These are phyloP conservation scores for Pelvicachromis taeniatus DNA, from an alignment of 2,113 vertebrate species.

Conservation along the genomic window DNA sequence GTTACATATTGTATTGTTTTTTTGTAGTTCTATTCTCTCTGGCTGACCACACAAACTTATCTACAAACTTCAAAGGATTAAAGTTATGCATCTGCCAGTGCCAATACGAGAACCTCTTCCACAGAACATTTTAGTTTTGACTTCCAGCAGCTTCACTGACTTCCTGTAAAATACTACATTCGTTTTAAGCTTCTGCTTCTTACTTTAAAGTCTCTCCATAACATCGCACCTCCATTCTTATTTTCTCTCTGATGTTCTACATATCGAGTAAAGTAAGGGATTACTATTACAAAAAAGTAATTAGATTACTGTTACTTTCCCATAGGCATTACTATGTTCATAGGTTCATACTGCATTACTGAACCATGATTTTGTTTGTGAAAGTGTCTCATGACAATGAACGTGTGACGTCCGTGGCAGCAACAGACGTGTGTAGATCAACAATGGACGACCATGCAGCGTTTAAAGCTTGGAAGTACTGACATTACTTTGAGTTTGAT, in stretches of 20 bases:
- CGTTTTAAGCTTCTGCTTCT: not conserved
- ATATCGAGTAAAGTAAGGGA: no score
- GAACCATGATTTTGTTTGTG: no score
- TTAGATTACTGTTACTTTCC: no score
- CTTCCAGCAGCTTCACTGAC: not conserved
- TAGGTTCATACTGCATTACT: no score
- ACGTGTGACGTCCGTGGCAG: no score
- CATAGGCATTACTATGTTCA: no score
- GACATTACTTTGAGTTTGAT: no score
- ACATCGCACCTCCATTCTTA: not conserved
- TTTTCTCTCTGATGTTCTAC: not conserved
- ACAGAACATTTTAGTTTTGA: accelerated
- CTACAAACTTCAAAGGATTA: not conserved
- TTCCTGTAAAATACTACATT: not conserved
- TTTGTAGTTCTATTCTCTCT: not conserved
- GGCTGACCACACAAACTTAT: not conserved
- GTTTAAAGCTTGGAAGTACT: no score
- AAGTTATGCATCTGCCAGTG: not conserved
- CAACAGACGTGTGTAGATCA: no score
- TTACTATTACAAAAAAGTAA: no score
- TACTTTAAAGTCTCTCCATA: not conserved
- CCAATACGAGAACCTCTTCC: not conserved
- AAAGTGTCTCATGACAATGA: no score
- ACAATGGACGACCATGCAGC: no score
- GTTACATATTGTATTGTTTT: not conserved